A percentile compares a stretch with the other conserved stretches of the same genome.
These are phyloP conservation scores for Rhynchotus rufescens DNA, from an alignment of 2,797 vertebrate genomes.

Conservation along the genomic window DNA sequence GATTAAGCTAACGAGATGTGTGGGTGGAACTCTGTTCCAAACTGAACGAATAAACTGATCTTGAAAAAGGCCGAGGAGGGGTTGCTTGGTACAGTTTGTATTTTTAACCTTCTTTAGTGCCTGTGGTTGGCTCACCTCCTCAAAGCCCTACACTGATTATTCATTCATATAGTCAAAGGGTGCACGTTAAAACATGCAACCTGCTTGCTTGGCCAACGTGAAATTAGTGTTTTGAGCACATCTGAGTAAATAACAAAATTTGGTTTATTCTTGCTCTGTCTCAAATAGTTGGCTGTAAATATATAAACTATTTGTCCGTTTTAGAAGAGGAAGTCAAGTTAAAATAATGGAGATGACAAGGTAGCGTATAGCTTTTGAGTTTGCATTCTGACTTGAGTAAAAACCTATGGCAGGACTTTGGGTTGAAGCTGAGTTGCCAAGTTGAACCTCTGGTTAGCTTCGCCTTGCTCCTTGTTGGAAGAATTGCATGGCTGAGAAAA, in stretches of 20 bases:
- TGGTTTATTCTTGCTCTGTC: not conserved
- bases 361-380: not conserved
- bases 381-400: too few species aligned
- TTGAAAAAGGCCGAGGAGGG: not conserved
- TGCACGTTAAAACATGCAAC: not conserved
- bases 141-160: not conserved
- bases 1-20: not conserved
- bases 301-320: not conserved
- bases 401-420: not conserved
- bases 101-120: not conserved
- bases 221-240: not conserved
- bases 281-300: not conserved
- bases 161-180: not conserved
- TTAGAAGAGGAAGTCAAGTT: not conserved
- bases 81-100: not conserved
- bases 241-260: not conserved
- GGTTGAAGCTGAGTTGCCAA: not conserved
- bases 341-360: not conserved
- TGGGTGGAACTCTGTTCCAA: not conserved
- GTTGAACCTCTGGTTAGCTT: not conserved
- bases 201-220: fast-evolving
- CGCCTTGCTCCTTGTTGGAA: not conserved
- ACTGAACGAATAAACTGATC: not conserved
- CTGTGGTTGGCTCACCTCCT: not conserved
- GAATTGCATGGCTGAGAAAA: not conserved